Evolutionary conservation across 2,113 vertebrate genomes (phyloP), one percentile per base, ranked within the genome.

Genomic region (Oryzias javanicus): DNA sequence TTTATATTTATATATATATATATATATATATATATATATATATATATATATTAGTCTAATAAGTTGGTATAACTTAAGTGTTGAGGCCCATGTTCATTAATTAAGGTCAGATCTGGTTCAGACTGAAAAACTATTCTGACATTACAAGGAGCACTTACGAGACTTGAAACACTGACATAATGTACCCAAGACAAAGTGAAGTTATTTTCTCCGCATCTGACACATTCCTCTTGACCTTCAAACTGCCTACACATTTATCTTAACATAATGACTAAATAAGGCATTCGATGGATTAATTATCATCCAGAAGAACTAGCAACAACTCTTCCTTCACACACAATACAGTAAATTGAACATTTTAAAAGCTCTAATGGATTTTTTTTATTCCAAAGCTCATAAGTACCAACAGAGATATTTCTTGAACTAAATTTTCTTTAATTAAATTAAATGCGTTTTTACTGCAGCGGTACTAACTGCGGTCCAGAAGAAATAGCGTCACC

Each of bases 371-470:
- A 27, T 72, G 47, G 27, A 20, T 49, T 55, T 46, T 14, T 56
- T 64, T 2, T 12, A 35, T 35, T 60, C 18, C 3, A 46, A 14
- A 48, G 14, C 65, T 47, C 44, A 47, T 24, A 19, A 24, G 49
- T 29, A 40, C 40, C n/a, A 12, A 4, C 25, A 19, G 20, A 45
- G 42, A 24, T 40, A 62, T 20, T 48, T 59, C 14, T 64, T 58
- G 52, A 3, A 51, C 46, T 67, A 14, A 55, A 40, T 41, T 73
- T 54, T 42, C n/a, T 75, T n/a, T 47, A 48, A 18, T 48, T 46
- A 10, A 7, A 65, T 75, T 60, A 62, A 12, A 72, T 56, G 69
- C 60, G 20, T 78, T 45, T 67, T 48, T 41, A 78, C 27, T 63
- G 41, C 49, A 67, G 50, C 40, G 44, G 56, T 46, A 59, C 60